Percentiles rank a stretch among this genome's conserved stretches.
These are phyloP conservation scores for Rhadina sibilatrix DNA, from an alignment of 2,113 vertebrate species.

Conservation along the genomic window DNA sequence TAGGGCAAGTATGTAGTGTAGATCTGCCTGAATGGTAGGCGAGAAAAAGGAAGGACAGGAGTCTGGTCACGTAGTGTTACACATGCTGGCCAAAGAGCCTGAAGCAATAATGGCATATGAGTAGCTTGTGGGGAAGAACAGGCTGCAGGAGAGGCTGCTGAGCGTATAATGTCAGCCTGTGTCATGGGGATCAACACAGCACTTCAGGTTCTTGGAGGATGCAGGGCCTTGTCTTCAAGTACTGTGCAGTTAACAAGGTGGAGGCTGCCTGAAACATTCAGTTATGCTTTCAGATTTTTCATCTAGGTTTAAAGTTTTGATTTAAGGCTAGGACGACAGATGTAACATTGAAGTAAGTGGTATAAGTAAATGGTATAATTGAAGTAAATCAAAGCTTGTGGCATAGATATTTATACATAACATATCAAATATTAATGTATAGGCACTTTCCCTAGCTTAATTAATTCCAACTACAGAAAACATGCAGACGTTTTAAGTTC, in stretches of 20 bases:
- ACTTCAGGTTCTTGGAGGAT: background rate
- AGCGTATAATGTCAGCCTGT: fast-evolving
- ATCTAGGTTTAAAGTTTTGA: background rate
- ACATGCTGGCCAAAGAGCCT: background rate
- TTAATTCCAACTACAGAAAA: background rate
- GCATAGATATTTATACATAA: background rate
- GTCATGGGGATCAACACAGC: background rate
- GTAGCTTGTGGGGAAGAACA: fast-evolving
- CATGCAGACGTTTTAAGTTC: background rate
- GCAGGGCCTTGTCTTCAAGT: background rate
- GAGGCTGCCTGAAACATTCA: background rate
- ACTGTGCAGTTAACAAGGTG: background rate
- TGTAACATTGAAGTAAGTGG: background rate
- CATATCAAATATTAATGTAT: background rate
- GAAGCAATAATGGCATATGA: background rate
- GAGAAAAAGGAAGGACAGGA: background rate
- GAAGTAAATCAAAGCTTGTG: background rate
- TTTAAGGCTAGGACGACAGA: background rate
- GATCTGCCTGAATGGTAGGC: background rate
- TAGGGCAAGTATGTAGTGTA: background rate
- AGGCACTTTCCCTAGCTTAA: background rate
- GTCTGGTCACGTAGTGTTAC: background rate
- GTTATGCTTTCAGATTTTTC: background rate
- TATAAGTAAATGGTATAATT: background rate
- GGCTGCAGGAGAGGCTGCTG: background rate